Conservation (phyloP, 2,797 vertebrate species). For the Garrulus glandarius region DNA sequence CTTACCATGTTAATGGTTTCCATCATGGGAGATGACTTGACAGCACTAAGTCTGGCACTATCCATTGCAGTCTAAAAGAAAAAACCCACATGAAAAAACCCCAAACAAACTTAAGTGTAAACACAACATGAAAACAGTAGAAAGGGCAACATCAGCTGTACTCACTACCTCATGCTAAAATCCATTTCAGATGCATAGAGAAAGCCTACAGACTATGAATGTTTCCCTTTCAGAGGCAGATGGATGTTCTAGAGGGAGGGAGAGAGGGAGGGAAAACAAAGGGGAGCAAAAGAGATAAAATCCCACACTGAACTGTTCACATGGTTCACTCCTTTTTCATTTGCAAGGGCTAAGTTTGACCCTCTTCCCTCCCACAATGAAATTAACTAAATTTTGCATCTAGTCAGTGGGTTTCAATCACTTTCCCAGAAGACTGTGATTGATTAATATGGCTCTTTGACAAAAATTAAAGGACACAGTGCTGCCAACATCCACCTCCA, state of each 20-base stretch:
- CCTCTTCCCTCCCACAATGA: background rate
- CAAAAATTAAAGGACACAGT: background rate
- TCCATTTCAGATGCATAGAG: background rate
- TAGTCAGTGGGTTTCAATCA: background rate
- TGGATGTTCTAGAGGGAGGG: background rate
- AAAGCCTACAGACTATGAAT: background rate
- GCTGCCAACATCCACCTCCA: background rate
- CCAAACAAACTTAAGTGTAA: background rate
- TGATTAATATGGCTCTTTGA: background rate
- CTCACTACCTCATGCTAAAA: background rate
- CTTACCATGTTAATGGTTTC: slow-evolving; percentile 97
- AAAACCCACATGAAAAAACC: background rate
- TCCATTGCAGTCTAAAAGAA: slow-evolving; percentile 90
- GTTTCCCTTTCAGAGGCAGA: background rate
- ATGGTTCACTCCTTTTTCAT: background rate
- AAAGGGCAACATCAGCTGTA: background rate
- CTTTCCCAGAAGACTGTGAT: background rate
- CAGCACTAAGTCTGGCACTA: slow-evolving; percentile 92
- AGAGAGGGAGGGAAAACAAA: background rate
- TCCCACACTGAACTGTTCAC: background rate
- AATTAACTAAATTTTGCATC: background rate
- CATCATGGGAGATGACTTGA: slow-evolving; percentile 99
- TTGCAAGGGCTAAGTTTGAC: background rate
- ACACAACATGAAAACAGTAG: background rate
- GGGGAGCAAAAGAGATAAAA: accelerated